Evolutionary conservation across 2,888 invertebrate genomes (phyloP).

Genomic region (Quadriops clusia): DNA sequence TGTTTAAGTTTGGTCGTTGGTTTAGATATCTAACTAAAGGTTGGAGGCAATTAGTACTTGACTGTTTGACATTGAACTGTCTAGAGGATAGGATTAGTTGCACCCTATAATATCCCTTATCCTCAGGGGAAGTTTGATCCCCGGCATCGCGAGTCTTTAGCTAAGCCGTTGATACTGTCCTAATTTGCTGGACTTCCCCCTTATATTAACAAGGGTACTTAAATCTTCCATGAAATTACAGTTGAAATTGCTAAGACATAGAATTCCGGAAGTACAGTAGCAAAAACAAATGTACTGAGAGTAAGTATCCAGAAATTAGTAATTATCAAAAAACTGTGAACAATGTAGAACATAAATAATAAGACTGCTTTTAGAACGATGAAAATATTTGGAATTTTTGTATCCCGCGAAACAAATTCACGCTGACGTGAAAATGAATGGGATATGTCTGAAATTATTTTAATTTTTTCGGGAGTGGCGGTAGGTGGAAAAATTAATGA

Average conservation of each 20-base stretch:
- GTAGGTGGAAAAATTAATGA: not conserved
- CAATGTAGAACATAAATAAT: too few relatives aligned
- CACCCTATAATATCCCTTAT: conserved; percentile 24
- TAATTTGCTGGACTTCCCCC: conserved; percentile 32
- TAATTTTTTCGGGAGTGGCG: too few relatives aligned
- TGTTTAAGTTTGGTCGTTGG: too few relatives aligned
- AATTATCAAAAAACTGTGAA: too few relatives aligned
- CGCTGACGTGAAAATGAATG: too few relatives aligned
- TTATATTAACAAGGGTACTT: conserved; percentile 22
- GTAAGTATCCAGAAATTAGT: too few relatives aligned
- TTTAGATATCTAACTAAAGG: conserved; percentile 15
- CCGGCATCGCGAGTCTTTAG: conserved; percentile 25
- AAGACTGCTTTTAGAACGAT: too few relatives aligned
- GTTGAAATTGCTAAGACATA: conserved; percentile 3
- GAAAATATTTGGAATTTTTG: too few relatives aligned
- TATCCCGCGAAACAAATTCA: too few relatives aligned
- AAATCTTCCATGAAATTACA: conserved; percentile 4
- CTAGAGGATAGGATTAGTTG: conserved; percentile 25
- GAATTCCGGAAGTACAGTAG: too few relatives aligned
- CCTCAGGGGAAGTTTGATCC: conserved; percentile 22
- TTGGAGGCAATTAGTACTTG: conserved; percentile 26
- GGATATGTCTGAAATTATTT: too few relatives aligned
- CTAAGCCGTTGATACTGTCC: conserved; percentile 32
- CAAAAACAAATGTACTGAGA: too few relatives aligned
- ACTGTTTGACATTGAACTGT: conserved; percentile 26